Percentiles rank a stretch among this genome's conserved stretches.
These are phyloP conservation scores for Eristalis pertinax DNA, from an alignment of 2,888 invertebrate species.

Conservation along the genomic window DNA sequence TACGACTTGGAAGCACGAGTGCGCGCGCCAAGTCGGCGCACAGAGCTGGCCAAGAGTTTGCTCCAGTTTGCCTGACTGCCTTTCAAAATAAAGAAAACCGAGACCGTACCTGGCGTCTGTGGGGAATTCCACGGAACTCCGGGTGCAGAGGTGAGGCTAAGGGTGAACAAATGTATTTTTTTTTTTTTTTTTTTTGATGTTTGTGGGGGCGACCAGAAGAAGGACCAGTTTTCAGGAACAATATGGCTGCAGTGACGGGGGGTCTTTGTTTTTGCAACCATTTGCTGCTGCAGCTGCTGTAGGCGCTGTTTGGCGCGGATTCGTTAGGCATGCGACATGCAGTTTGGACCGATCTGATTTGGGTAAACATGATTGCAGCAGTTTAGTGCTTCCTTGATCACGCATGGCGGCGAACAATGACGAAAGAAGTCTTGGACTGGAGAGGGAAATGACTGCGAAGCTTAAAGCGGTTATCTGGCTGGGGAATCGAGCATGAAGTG, in stretches of 20 bases:
- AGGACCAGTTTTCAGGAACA: conserved; percentile 44
- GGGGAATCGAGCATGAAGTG: not conserved
- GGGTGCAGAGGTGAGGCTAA: conserved; percentile 38
- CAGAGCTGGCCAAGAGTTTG: conserved; percentile 11
- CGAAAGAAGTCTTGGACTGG: not conserved
- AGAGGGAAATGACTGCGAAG: not conserved
- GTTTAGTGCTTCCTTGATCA: conserved; percentile 55
- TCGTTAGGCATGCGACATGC: conserved; percentile 14
- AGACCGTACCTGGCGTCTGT: conserved; percentile 5
- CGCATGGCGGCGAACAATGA: not conserved
- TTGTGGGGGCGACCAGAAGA: conserved; percentile 20
- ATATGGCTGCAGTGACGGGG: conserved; percentile 41
- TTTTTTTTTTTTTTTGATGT: too few species aligned
- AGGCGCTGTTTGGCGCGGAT: conserved; percentile 1
- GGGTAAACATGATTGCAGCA: conserved; percentile 46
- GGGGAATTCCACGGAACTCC: conserved; percentile 26
- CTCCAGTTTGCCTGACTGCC: conserved; percentile 35
- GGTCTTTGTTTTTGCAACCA: conserved; percentile 65
- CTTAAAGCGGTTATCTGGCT: not conserved
- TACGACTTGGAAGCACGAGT: conserved; percentile 27
- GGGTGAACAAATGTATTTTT: conserved; percentile 19
- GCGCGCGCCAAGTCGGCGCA: not conserved
- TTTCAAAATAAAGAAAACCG: conserved; percentile 41
- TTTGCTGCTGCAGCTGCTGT: conserved; percentile 56
- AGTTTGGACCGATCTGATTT: conserved; percentile 47